phyloP scores from a whole-genome alignment of 53 echinoderm and acorn worm genomes.

The Apostichopus leukothele region DNA sequence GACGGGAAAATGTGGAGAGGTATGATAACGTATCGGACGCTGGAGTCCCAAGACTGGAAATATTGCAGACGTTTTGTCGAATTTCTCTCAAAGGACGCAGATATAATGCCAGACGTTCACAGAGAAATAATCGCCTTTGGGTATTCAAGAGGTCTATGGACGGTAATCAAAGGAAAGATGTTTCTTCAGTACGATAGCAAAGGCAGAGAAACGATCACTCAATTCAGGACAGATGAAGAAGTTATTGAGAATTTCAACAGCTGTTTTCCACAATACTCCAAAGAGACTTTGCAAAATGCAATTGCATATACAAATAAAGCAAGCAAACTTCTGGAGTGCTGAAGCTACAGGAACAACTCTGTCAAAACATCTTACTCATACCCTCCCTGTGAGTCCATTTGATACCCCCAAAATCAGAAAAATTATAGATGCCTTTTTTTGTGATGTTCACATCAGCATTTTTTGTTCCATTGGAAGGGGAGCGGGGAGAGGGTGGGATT shows the following conservation, averaged over 20 bases:
- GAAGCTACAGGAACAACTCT: too few species aligned
- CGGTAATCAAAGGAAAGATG: not conserved
- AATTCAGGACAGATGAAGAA: not conserved
- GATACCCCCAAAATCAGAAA: too few species aligned
- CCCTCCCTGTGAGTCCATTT: too few species aligned
- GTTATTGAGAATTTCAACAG: not conserved
- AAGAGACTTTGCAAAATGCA: not conserved
- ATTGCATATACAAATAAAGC: not conserved
- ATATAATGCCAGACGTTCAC: not conserved
- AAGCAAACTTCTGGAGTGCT: not conserved
- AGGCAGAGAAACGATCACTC: not conserved
- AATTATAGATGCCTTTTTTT: too few species aligned
- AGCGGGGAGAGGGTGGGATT: too few species aligned
- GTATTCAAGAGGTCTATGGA: not conserved
- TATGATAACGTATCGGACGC: not conserved
- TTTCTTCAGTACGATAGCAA: not conserved
- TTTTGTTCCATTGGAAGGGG: too few species aligned
- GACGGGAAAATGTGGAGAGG: slow-evolving; percentile 2
- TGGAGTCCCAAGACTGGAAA: not conserved
- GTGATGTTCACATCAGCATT: too few species aligned
- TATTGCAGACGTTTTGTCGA: not conserved
- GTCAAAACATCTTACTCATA: too few species aligned
- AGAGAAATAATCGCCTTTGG: not conserved
- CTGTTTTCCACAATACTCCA: slow-evolving; percentile 19
- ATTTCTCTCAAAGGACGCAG: not conserved